Evolutionary conservation across 2,797 vertebrate genomes (phyloP), one percentile per base, ranked within the genome.

Genomic region (Loriculus beryllinus): DNA sequence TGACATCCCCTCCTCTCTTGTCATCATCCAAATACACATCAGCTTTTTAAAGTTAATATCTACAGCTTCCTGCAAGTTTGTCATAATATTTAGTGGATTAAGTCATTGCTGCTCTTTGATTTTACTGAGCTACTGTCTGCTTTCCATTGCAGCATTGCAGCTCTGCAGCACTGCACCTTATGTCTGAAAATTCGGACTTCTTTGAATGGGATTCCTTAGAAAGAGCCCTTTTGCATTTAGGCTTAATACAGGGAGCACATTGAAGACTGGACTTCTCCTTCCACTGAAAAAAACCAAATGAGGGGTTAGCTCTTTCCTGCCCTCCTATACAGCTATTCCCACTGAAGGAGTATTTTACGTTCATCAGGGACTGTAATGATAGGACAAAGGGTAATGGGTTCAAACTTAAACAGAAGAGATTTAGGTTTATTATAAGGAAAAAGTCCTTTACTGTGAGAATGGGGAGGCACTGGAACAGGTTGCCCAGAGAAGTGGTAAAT

Each of bases 51-150:
- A 72, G 4, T 65, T 26, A 63, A 3, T 14, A 48, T 21, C n/a
- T 62, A 42, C 21, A 64, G 6, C 9, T 71, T 74, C 22, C 14
- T 37, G 23, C 21, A 37, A 67, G 18, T 35, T 51, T 64, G 31
- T 39, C 4, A 68, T 64, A 63, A 57, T 39, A 48, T 43, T 33
- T 37, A 63, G 8, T 51, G 5, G 14, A 21, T 29, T 57, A 72
- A 59, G 3, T 21, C 3, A 29, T 14, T 0, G 0, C 15, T 59
- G 7, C 10, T 39, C 6, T 65, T 48, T 75, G 29, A 6, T 20
- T 76, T 83, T 54, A 45, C 18, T 17, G 39, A 93, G 42, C 23
- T 60, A 3, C 31, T 23, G 15, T 1, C 18, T 43, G 42, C 3
- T 63, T 64, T 54, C 26, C 17, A 15, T 29, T 48, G 23, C 51